Base-by-base conservation (phyloP, 2,888 invertebrate species). In the Candidula unifasciata region DNA sequence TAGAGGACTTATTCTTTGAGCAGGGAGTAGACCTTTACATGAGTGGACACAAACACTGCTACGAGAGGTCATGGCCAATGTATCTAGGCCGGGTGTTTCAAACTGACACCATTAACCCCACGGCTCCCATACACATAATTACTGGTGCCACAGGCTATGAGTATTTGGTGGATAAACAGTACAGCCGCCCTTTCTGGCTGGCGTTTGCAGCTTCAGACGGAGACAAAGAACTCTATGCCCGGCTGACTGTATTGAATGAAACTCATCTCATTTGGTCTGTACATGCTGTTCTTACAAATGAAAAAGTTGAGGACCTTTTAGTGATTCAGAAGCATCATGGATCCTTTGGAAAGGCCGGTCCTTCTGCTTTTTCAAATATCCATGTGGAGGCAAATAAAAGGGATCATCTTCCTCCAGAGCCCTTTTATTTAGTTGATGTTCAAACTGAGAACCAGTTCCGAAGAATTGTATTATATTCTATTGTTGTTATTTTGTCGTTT, bases 31-130 rank as follows among this genome's bases (percentile, higher is more conserved):
- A 92, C 87, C 77, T 92, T 3, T 88, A 91, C 30, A 87, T 92
- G 35, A 89, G 90, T 64, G 92, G 91, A 16, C 92, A 92, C 87
- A 88, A 90, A 80, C 92, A 92, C 83, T 88, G 90, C 77, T 92
- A 92, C 85, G 92, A 92, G 86, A 87, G 92, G 66, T 90, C 91
- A 21, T 92, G 90, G 90, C 92, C 92, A 1, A 87, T 91, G 10
- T 91, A 90, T 84, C 88, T 88, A 74, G 89, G 90, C 21, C 88
- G 87, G 78, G 90, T 88, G n/a, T 83, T 89, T 21, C 89, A 88
- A 60, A 80, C 71, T 2, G 88, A 90, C 76, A 91, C 92, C 86
- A 87, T 87, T 24, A 88, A 92, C 78, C 91, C 92, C 0, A 85
- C 82, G 64, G 92, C 90, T 10, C 91, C 92, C 8, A 89, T 92